A percentile compares a stretch with the other conserved stretches of the same genome.
Conservation (phyloP, 2,888 invertebrate genomes). For the Acleris literana region DNA sequence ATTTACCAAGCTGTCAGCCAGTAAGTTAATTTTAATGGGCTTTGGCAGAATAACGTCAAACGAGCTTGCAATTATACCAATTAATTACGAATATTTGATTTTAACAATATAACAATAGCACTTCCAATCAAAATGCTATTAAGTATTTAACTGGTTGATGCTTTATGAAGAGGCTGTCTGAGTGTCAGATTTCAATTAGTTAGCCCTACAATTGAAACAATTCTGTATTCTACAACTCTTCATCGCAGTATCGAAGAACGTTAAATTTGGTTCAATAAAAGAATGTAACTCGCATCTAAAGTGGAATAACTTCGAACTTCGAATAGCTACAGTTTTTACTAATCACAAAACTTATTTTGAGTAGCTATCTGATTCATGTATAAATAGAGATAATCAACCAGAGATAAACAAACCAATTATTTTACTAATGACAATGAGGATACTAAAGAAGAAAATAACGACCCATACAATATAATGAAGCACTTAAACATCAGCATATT, state of each 20-base stretch:
- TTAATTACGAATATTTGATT: conserved; percentile 12
- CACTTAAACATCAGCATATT: too few relatives aligned
- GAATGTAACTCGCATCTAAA: not conserved
- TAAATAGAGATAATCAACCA: too few relatives aligned
- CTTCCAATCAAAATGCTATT: not conserved
- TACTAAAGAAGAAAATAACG: too few relatives aligned
- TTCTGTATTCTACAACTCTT: too few relatives aligned
- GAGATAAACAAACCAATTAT: too few relatives aligned
- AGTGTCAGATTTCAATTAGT: too few relatives aligned
- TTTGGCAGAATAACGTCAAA: conserved; percentile 26
- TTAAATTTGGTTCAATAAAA: too few relatives aligned
- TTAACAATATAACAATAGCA: not conserved
- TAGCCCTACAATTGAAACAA: too few relatives aligned
- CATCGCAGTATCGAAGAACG: too few relatives aligned
- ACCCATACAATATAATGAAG: too few relatives aligned
- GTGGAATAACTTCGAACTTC: not conserved
- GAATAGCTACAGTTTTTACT: not conserved
- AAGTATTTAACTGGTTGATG: not conserved
- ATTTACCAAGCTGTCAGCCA: conserved; percentile 25
- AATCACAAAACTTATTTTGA: conserved; percentile 4
- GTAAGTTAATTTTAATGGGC: conserved; percentile 30
- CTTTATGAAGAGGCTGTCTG: too few relatives aligned
- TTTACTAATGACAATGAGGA: too few relatives aligned
- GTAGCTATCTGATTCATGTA: not conserved
- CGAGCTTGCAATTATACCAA: conserved; percentile 9